Percentiles rank a stretch among this genome's conserved stretches.
These are phyloP conservation scores for Sebastolobus altivelis DNA, from an alignment of 2,797 vertebrate species.

Conservation along the genomic window DNA sequence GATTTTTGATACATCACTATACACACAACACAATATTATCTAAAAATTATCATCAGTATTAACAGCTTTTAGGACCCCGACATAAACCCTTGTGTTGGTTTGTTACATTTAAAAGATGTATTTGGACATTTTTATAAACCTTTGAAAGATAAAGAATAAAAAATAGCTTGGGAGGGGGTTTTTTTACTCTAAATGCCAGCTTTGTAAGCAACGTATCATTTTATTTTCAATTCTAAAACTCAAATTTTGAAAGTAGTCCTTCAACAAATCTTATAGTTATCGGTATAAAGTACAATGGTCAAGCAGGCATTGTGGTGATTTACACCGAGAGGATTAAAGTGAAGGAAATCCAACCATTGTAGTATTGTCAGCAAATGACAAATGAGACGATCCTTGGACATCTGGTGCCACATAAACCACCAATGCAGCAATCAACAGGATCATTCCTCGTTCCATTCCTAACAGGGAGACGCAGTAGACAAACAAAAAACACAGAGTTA, in stretches of 20 bases:
- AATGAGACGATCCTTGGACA: neutral
- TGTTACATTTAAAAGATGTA: neutral
- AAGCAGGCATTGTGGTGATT: neutral
- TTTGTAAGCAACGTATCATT: neutral
- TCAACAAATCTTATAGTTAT: neutral
- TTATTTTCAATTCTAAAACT: neutral
- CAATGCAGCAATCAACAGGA: slow-evolving; percentile 33
- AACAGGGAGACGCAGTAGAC: neutral
- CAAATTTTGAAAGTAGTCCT: neutral
- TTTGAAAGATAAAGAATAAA: neutral
- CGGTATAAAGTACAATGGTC: neutral
- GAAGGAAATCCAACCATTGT: slow-evolving; percentile 18
- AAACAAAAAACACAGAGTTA: neutral
- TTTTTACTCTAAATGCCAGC: neutral
- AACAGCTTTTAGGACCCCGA: neutral
- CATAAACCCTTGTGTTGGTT: neutral
- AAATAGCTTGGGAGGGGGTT: neutral
- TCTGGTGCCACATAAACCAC: neutral
- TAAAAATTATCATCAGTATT: neutral
- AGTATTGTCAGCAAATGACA: slow-evolving; percentile 3
- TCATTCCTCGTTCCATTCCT: slow-evolving; percentile 62
- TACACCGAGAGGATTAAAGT: neutral
- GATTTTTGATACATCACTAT: neutral
- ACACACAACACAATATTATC: neutral
- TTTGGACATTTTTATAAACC: neutral